Percentiles rank a stretch among this genome's conserved stretches.
Conservation (phyloP, 1,140 invertebrate genomes). For the Aleiodes sp. region DNA sequence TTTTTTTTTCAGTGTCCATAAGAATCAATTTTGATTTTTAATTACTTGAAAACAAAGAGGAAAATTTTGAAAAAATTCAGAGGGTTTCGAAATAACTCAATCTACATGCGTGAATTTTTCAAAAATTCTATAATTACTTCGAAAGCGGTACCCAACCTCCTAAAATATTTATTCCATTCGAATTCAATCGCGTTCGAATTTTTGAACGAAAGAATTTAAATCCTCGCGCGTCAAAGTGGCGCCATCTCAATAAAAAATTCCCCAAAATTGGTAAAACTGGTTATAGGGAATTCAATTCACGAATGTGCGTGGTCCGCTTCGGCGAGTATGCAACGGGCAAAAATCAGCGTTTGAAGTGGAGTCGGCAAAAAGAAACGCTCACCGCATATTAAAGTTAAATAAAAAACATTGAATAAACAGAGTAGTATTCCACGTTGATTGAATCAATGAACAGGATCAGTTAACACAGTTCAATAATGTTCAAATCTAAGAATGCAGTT, state of each 20-base stretch:
- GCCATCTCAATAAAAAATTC: neutral
- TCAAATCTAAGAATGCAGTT: conserved; percentile 74
- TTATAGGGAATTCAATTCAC: neutral
- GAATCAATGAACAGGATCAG: neutral
- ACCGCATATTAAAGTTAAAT: neutral
- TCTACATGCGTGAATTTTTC: too few species aligned
- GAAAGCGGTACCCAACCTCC: too few species aligned
- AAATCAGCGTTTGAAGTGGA: conserved; percentile 6
- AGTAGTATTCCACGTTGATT: neutral
- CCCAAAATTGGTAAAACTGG: neutral
- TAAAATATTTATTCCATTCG: too few species aligned
- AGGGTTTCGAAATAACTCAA: too few species aligned
- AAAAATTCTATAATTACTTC: too few species aligned
- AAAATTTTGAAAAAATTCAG: too few species aligned
- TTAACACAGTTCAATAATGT: conserved; percentile 63
- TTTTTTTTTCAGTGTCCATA: too few species aligned
- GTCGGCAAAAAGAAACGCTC: neutral
- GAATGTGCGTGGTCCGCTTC: neutral
- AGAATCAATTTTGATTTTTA: too few species aligned
- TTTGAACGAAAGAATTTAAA: too few species aligned
- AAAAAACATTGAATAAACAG: neutral
- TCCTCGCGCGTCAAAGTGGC: too few species aligned
- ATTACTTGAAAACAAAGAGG: too few species aligned
- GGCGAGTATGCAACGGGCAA: conserved; percentile 3
- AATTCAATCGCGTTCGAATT: too few species aligned